These are phyloP conservation scores for Drosophila baimaii DNA, from an alignment of 1,140 invertebrate species.

Conservation along the genomic window DNA sequence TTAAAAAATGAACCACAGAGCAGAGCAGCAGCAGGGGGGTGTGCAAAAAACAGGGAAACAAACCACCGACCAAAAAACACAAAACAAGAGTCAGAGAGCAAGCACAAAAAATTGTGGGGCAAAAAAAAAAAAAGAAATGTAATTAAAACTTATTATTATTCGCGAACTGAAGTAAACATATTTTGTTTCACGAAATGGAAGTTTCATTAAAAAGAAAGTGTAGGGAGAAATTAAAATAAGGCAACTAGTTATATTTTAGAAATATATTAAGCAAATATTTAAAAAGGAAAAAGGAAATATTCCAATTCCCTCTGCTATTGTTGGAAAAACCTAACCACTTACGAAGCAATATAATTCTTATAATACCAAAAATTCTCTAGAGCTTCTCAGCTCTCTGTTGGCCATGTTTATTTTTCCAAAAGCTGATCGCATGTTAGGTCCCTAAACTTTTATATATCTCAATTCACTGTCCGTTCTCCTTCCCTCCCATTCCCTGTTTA, in stretches of 20 bases:
- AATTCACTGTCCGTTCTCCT: not conserved
- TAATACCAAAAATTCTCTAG: not conserved
- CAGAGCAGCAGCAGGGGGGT: not conserved
- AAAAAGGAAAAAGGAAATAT: too few species aligned
- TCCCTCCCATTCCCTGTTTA: not conserved
- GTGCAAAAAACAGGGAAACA: conserved; percentile 21
- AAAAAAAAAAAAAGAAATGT: conserved; percentile 19
- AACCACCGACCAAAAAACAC: conserved; percentile 7
- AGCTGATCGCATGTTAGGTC: conserved; percentile 3
- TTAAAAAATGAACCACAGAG: conserved; percentile 21
- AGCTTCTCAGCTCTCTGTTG: not conserved
- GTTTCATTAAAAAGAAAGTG: not conserved
- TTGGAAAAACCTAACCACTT: too few species aligned
- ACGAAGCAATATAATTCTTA: not conserved
- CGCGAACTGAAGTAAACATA: conserved; percentile 22
- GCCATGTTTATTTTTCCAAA: not conserved
- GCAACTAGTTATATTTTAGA: not conserved
- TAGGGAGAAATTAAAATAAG: not conserved
- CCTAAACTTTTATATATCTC: conserved; percentile 4
- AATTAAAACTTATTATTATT: conserved; percentile 44
- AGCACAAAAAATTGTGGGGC: not conserved
- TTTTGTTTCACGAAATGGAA: not conserved
- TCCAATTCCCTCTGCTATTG: too few species aligned
- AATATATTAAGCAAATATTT: not conserved
- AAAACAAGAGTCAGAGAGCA: conserved; percentile 21